Conservation (phyloP, 2,888 invertebrate species). For the Scelioninae gen. 1 region DNA sequence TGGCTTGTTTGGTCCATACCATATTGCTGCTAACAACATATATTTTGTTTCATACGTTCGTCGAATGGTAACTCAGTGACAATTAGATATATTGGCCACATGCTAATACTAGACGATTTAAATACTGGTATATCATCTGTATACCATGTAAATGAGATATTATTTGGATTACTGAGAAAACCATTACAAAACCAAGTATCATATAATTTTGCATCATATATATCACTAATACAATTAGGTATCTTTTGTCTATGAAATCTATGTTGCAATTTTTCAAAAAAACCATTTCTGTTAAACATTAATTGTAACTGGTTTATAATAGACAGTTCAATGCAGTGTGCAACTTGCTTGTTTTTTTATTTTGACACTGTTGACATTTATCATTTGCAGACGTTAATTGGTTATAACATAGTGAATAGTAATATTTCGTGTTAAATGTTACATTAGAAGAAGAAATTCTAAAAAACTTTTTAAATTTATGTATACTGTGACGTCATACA, state of each 20-base stretch:
- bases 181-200: slow-evolving; percentile 51
- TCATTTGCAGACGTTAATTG: background rate
- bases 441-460: background rate
- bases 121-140: slow-evolving; percentile 64
- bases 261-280: slow-evolving; percentile 12
- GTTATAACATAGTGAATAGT: background rate
- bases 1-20: slow-evolving; percentile 35
- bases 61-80: slow-evolving; percentile 38
- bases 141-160: slow-evolving; percentile 63
- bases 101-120: slow-evolving; percentile 37
- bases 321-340: background rate
- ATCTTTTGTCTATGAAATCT: slow-evolving; percentile 38
- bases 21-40: slow-evolving; percentile 30
- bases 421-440: background rate
- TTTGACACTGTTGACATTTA: background rate
- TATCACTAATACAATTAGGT: slow-evolving; percentile 38
- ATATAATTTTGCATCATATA: slow-evolving; percentile 53
- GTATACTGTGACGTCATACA: background rate
- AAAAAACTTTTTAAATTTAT: slow-evolving; percentile 7
- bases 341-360: background rate
- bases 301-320: background rate
- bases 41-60: slow-evolving; percentile 38
- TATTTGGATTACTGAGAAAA: slow-evolving; percentile 47
- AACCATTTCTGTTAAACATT: background rate
- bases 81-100: slow-evolving; percentile 48